A percentile compares a stretch with the other conserved stretches of the same genome.
Conservation (phyloP, 2,888 invertebrate species). For the Anthoptus insignis region DNA sequence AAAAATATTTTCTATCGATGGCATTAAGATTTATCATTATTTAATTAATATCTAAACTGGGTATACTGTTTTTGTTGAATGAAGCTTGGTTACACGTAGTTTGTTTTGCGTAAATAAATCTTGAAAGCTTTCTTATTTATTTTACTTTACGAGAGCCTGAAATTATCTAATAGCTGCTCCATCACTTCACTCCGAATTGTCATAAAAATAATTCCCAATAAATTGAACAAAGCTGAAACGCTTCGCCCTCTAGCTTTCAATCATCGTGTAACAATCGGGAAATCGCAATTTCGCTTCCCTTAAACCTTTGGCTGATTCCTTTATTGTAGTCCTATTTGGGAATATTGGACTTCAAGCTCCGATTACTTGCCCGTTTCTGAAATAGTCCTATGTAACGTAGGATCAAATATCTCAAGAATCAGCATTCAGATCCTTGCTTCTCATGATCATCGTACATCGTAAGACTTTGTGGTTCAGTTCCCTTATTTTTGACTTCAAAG, state of each 20-base stretch:
- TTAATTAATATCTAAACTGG: no score
- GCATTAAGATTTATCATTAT: no score
- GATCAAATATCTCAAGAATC: conserved; percentile 20
- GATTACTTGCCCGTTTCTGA: conserved; percentile 37
- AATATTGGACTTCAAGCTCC: conserved; percentile 56
- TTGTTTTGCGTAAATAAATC: no score
- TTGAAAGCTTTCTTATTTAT: background rate
- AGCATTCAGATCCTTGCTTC: background rate
- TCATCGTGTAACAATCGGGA: conserved; percentile 49
- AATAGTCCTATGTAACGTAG: conserved; percentile 25
- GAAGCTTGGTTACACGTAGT: no score
- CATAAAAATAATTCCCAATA: conserved; percentile 38
- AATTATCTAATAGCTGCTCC: conserved; percentile 22
- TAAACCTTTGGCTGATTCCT: conserved; percentile 57
- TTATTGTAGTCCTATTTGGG: conserved; percentile 60
- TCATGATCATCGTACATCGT: background rate
- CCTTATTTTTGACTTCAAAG: background rate
- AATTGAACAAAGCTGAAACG: conserved; percentile 38
- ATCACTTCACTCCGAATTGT: conserved; percentile 26
- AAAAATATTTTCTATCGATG: background rate
- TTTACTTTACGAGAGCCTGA: background rate
- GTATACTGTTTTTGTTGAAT: background rate
- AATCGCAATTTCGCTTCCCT: conserved; percentile 50
- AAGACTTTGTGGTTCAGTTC: background rate
- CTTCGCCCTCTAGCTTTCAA: conserved; percentile 39